Conservation (phyloP, 2,113 vertebrate genomes). For the Alouatta palliata region DNA sequence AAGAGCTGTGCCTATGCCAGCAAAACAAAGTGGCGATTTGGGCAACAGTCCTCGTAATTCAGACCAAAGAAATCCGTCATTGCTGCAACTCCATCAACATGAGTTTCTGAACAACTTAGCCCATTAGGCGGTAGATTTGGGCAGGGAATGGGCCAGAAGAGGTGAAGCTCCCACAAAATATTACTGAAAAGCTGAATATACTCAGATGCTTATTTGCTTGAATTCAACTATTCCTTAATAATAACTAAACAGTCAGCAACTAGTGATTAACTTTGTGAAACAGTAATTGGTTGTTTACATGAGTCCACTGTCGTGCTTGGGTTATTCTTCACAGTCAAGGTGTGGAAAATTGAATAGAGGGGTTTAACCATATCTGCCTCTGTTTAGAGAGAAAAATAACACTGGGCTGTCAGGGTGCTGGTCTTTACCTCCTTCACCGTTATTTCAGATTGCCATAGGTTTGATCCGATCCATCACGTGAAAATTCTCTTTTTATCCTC, state of each 20-base stretch:
- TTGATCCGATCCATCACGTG: constrained; percentile 40
- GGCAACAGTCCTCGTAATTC: constrained; percentile 58
- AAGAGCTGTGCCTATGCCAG: constrained; percentile 32
- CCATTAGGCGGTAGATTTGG: constrained; percentile 56
- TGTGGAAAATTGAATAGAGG: background rate
- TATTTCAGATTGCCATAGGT: background rate
- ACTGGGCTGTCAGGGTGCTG: background rate
- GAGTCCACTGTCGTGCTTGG: background rate
- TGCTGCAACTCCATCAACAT: background rate
- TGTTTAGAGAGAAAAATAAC: constrained; percentile 39
- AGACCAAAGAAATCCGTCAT: constrained; percentile 48
- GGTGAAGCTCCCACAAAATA: background rate
- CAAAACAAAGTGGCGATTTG: constrained; percentile 67
- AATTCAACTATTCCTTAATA: constrained; percentile 30
- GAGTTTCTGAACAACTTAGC: constrained; percentile 25
- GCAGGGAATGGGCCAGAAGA: constrained; percentile 1
- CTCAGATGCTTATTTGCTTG: constrained; percentile 19
- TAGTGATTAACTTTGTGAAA: constrained; percentile 49
- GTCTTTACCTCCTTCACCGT: constrained; percentile 10
- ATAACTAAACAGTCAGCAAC: constrained; percentile 46
- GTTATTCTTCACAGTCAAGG: background rate
- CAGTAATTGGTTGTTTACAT: constrained; percentile 9
- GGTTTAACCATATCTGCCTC: background rate
- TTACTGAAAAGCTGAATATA: background rate
- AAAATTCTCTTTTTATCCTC: constrained; percentile 63